These are phyloP conservation scores for Zaprionus taronus DNA, from an alignment of 1,140 invertebrate species.

Conservation along the genomic window DNA sequence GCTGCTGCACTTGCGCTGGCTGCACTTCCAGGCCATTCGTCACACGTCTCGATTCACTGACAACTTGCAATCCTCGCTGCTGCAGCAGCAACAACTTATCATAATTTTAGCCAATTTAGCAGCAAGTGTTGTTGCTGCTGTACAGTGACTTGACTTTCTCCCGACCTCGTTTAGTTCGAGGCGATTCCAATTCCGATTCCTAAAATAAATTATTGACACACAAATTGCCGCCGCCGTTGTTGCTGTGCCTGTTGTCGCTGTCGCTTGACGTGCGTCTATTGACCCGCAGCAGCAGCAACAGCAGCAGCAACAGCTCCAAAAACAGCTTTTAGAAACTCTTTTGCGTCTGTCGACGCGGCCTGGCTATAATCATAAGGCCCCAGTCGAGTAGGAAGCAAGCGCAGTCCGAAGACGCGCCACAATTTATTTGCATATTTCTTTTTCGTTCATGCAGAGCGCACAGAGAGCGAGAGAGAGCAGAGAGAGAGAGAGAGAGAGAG, in stretches of 20 bases:
- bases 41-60: slow-evolving; percentile 78
- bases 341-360: slow-evolving; percentile 28
- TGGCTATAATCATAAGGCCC: slow-evolving; percentile 62
- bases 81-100: slow-evolving; percentile 55
- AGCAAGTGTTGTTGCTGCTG: slow-evolving; percentile 56
- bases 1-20: slow-evolving; percentile 51
- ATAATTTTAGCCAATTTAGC: slow-evolving; percentile 76
- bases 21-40: slow-evolving; percentile 80
- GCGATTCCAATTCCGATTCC: slow-evolving; percentile 65
- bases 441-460: background rate
- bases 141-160: slow-evolving; percentile 68
- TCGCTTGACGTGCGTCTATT: slow-evolving; percentile 57
- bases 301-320: slow-evolving; percentile 7
- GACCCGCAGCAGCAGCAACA: slow-evolving; percentile 58
- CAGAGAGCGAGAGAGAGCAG: background rate
- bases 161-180: slow-evolving; percentile 75
- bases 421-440: slow-evolving; percentile 68
- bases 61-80: slow-evolving; percentile 62
- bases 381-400: slow-evolving; percentile 42
- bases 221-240: slow-evolving; percentile 52
- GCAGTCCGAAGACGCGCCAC: slow-evolving; percentile 20
- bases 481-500: background rate
- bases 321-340: slow-evolving; percentile 52
- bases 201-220: slow-evolving; percentile 77
- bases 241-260: background rate